Evolutionary conservation across 1,140 invertebrate species (phyloP).

Genomic region (Pseudomyrmex gracilis): DNA sequence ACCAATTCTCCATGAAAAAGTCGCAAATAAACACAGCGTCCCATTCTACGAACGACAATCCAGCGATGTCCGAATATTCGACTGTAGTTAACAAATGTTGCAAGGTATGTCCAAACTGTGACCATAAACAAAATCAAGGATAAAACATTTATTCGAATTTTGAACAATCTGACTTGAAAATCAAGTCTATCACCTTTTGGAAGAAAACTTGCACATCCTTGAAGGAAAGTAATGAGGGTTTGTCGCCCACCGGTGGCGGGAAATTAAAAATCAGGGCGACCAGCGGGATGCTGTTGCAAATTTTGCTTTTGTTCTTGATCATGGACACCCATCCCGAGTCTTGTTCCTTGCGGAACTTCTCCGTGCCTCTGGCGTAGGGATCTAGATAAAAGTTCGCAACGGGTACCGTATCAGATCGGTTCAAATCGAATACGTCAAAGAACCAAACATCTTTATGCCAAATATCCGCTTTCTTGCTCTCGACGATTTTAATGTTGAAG

Average conservation of each 20-base stretch:
- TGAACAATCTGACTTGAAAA: neutral
- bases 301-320: constrained; percentile 89
- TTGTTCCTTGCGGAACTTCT: constrained; percentile 87
- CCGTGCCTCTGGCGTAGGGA: constrained; percentile 89
- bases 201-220: constrained; percentile 92
- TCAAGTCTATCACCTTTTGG: constrained; percentile 86
- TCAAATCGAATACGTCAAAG: constrained; percentile 92
- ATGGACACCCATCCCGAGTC: constrained; percentile 89
- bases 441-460: constrained; percentile 96
- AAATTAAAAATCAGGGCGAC: constrained; percentile 95
- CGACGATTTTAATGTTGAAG: constrained; percentile 93
- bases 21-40: constrained; percentile 93
- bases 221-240: constrained; percentile 91
- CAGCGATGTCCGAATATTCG: constrained; percentile 93
- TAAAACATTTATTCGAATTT: too few species aligned
- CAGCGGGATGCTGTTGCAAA: constrained; percentile 88
- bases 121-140: neutral
- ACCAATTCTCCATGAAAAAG: constrained; percentile 93
- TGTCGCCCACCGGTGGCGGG: constrained; percentile 86
- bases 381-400: constrained; percentile 94
- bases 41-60: constrained; percentile 95
- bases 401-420: constrained; percentile 87
- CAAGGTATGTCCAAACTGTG: constrained; percentile 92
- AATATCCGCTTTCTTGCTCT: constrained; percentile 87
- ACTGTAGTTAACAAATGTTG: constrained; percentile 93